These are phyloP conservation scores for Arvicanthis niloticus DNA, from an alignment of 2,113 vertebrate genomes.

Conservation along the genomic window DNA sequence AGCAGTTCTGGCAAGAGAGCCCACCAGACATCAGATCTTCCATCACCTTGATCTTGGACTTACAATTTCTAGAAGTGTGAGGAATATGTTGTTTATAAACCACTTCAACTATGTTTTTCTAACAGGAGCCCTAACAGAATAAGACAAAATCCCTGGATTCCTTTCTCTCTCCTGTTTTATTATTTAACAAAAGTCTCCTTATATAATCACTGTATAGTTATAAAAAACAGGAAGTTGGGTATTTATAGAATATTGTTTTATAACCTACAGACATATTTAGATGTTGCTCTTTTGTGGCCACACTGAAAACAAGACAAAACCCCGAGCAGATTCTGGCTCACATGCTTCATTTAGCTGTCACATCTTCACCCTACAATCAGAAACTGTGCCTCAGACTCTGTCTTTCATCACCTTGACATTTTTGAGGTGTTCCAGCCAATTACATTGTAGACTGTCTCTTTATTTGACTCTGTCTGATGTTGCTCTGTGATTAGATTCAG, in stretches of 20 bases:
- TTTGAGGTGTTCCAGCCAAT: background rate
- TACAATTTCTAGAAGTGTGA: background rate
- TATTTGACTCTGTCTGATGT: background rate
- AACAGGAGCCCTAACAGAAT: background rate
- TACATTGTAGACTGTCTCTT: background rate
- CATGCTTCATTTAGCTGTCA: background rate
- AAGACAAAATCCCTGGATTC: background rate
- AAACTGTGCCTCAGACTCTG: background rate
- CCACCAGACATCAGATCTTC: background rate
- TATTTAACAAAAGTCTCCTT: background rate
- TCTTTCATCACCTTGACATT: constrained; percentile 36
- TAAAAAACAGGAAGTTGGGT: background rate
- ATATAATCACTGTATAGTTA: background rate
- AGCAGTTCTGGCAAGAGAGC: background rate
- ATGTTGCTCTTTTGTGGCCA: background rate
- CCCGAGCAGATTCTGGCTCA: background rate
- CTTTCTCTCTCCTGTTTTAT: background rate
- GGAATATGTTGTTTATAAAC: background rate
- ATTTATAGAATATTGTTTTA: background rate
- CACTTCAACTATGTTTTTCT: background rate
- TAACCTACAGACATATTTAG: background rate
- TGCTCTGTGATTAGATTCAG: background rate
- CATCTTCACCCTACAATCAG: background rate
- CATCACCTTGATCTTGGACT: background rate
- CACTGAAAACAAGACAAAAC: background rate